Evolutionary conservation across 2,113 vertebrate genomes (phyloP).

Genomic region (Macrotus californicus): DNA sequence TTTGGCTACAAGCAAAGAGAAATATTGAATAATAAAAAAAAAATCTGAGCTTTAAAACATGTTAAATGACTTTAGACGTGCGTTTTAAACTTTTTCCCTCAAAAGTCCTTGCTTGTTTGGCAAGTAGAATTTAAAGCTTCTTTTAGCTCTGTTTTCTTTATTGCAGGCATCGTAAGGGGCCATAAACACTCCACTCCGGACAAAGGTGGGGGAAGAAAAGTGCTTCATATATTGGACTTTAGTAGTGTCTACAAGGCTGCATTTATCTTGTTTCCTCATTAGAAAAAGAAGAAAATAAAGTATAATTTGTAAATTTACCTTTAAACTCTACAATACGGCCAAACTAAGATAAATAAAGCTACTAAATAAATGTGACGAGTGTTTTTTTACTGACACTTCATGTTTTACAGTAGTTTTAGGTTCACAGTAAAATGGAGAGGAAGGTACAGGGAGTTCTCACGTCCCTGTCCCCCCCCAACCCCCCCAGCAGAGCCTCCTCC

Average conservation of each 20-base stretch:
- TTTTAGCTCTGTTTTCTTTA: constrained; percentile 41
- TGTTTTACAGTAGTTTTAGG: neutral
- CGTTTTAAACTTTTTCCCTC: neutral
- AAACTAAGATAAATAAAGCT: neutral
- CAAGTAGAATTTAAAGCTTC: constrained; percentile 46
- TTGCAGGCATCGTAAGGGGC: neutral
- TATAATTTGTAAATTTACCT: neutral
- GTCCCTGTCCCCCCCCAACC: rapidly evolving
- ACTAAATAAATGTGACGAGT: neutral
- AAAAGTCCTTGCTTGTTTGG: constrained; percentile 15
- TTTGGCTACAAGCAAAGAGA: constrained; percentile 13
- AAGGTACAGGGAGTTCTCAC: too few relatives aligned
- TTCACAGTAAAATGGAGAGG: neutral
- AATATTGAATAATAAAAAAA: constrained; percentile 52
- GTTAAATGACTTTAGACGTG: constrained; percentile 46
- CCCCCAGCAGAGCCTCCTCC: rapidly evolving
- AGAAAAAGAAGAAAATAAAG: neutral
- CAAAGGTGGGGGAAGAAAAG: neutral
- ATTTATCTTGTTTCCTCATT: neutral
- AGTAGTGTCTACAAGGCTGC: neutral
- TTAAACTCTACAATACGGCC: neutral
- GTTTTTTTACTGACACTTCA: neutral
- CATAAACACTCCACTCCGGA: neutral
- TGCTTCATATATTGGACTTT: neutral
- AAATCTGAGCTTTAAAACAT: constrained; percentile 28